Evolutionary conservation across 23 tunicate genomes (phyloP), one percentile per base, ranked within the genome.

Genomic region (Styela plicata): DNA sequence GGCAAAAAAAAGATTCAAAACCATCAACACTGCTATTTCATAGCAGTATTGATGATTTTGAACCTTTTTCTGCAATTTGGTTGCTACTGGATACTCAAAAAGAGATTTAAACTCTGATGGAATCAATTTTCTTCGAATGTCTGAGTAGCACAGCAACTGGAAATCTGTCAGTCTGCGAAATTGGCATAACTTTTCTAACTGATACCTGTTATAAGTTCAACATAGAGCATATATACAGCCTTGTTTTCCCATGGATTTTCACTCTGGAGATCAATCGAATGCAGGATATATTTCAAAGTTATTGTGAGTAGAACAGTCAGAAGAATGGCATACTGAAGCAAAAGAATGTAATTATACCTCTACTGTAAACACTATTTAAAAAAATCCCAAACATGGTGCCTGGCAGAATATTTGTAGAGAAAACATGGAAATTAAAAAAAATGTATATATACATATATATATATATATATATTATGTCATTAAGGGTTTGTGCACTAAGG

Each of bases 191-290:
- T n/a, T 3, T 34, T 33, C 2, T 2, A 18, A 36, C 0, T 52
- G 31, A 5, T 35, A 89, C 97, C 97, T 76, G 98, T 88, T 1
- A 93, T 63, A 10, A 93, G 52, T 82, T 93, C 98, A 71, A 88
- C 86, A 77, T 93, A 88, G 2, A 93, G 87, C 98, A 93, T 93
- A 76, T 90, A 95, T 17, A 90, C 85, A 1, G 91, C 91, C 73
- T 95, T 95, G 64, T 95, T 95, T 83, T 95, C 99, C 99, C 99
- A 95, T 1, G 99, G 99, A 64, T 95, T 90, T 44, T 95, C 99
- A 52, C 96, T 95, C 53, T 86, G 95, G 10, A 95, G 63, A 65
- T 95, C 99, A 70, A 95, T 87, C 1, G 82, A 24, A 76, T 95
- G 99, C 16, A 95, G 83, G 63, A 87, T 27, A 65, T 89, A 95